These are phyloP conservation scores for Triops longicaudatus DNA, from an alignment of 1,140 invertebrate genomes.

Conservation along the genomic window DNA sequence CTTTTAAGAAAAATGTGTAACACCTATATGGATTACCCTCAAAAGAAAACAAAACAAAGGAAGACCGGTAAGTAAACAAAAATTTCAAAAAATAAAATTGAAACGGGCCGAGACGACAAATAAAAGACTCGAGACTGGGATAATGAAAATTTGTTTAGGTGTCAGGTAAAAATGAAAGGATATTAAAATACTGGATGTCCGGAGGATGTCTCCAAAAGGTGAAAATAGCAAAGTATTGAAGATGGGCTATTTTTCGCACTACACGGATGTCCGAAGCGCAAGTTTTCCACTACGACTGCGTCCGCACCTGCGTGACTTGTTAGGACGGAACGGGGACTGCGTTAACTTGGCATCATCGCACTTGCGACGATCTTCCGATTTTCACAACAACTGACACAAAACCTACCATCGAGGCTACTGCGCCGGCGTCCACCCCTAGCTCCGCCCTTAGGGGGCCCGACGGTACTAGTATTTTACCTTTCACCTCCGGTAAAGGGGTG, in stretches of 20 bases:
- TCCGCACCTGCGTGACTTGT: constrained; percentile 28
- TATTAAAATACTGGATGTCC: constrained; percentile 15
- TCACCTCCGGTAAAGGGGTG: neutral
- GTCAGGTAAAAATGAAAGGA: neutral
- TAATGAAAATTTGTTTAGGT: neutral
- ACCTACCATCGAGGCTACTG: neutral
- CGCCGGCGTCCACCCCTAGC: neutral
- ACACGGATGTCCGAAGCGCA: constrained; percentile 26
- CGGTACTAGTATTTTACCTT: neutral
- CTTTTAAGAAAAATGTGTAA: too few relatives aligned
- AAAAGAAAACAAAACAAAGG: too few relatives aligned
- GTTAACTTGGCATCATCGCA: constrained; percentile 23
- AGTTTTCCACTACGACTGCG: constrained; percentile 28
- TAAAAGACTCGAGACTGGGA: neutral
- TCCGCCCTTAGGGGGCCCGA: neutral
- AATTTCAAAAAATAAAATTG: too few relatives aligned
- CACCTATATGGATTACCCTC: too few relatives aligned
- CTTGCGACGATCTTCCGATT: constrained; percentile 5
- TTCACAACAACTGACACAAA: constrained; percentile 5
- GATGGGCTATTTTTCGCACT: constrained; percentile 9
- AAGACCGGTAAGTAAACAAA: too few relatives aligned
- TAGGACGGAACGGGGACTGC: constrained; percentile 27
- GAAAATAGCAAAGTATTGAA: constrained; percentile 15
- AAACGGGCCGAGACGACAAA: neutral
- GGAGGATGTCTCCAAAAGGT: constrained; percentile 6